phyloP scores from a whole-genome alignment of 2,797 vertebrate genomes.

The Amblyraja radiata region DNA sequence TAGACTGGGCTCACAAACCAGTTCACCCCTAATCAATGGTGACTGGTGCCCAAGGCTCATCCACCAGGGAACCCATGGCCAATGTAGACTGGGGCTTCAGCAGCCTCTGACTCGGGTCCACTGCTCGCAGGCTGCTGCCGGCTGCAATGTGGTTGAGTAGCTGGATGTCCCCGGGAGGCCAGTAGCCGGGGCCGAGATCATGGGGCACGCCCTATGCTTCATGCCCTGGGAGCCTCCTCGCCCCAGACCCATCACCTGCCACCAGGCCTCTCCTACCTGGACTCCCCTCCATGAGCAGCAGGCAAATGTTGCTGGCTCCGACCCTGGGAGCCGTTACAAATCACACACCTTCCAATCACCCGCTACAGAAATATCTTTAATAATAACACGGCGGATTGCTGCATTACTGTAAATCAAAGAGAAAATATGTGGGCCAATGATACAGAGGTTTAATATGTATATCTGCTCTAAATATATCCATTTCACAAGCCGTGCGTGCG shows the following conservation, averaged over 20 bases:
- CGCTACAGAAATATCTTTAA: neutral
- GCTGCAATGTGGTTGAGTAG: neutral
- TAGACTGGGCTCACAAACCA: too few relatives aligned
- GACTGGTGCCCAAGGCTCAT: too few relatives aligned
- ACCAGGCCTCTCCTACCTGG: neutral
- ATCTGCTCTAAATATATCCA: slow-evolving; percentile 36
- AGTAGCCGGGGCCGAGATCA: neutral
- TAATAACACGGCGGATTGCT: neutral
- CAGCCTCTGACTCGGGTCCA: neutral
- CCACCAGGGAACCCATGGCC: too few relatives aligned
- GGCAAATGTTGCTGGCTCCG: neutral
- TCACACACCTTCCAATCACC: neutral
- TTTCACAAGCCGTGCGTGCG: slow-evolving; percentile 41
- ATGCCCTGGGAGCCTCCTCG: too few relatives aligned
- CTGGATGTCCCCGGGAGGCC: neutral
- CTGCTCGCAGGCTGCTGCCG: neutral
- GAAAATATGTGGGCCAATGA: slow-evolving; percentile 17
- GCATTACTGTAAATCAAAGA: neutral
- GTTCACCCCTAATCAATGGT: too few relatives aligned
- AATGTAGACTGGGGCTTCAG: neutral
- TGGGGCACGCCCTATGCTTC: too few relatives aligned
- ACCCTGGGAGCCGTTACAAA: neutral
- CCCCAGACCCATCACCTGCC: too few relatives aligned
- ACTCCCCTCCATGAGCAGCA: too few relatives aligned
- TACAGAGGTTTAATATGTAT: slow-evolving; percentile 28